Evolutionary conservation across 1,140 invertebrate species (phyloP), one percentile per base, ranked within the genome.

Genomic region (Lanistes nyassanus): DNA sequence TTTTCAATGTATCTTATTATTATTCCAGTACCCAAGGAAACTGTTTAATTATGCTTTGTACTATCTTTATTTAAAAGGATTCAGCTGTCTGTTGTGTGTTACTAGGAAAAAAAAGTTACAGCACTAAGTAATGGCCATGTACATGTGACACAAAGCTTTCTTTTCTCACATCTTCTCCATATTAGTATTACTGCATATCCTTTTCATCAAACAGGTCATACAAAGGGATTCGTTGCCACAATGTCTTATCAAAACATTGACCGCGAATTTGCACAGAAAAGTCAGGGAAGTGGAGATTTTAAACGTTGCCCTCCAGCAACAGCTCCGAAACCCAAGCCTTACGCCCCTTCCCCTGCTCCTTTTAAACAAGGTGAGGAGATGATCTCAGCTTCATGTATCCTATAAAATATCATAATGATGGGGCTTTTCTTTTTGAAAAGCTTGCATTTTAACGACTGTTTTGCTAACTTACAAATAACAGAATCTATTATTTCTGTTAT

Each of bases 241-340:
- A 77, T 77, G 76, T 68, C 76, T 62, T 77, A 76, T 42, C 75
- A 79, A 53, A 73, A 77, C 34, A 36, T 78, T 9, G 79, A 80
- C 6, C 26, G 75, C 26, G 74, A 80, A n/a, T 78, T 70, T 76
- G 62, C 74, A 16, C 76, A 77, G 67, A 70, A 76, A 67, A 56
- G 70, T 34, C 65, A 72, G 23, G 70, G 69, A 29, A 58, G 53
- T 29, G 75, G 55, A 39, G 70, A 72, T 21, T 72, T 36, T 42
- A 53, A 60, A n/a, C 76, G 76, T 36, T 37, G 78, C 4, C 83
- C 83, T 3, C 83, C 83, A 23, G 77, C 77, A 31, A 78, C 82
- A 0, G 81, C 81, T 5, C 83, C 83, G 21, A 84, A 82, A 74
- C 83, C 83, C 26, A 80, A 79, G 51, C 70, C 76, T 34, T 77